Conservation (phyloP, 2,797 vertebrate species). For the Crypturellus tataupa region DNA sequence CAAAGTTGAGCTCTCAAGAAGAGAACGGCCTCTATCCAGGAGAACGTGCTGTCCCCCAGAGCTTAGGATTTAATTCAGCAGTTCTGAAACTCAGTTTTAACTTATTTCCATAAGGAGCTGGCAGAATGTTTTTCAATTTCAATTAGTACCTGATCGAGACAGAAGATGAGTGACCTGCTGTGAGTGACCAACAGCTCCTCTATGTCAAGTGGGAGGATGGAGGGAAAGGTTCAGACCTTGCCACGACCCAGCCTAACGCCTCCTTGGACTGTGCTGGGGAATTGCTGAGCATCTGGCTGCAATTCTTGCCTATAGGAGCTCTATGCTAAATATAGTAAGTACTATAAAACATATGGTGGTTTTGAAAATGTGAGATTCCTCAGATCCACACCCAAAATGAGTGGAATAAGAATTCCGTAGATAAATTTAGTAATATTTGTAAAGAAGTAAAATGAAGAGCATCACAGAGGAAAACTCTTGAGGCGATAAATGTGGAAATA, state of each 20-base stretch:
- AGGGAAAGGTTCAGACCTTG: not conserved
- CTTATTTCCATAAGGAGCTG: not conserved
- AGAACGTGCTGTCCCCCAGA: not conserved
- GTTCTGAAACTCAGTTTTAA: not conserved
- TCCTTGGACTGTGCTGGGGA: not conserved
- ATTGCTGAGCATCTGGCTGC: not conserved
- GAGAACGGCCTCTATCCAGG: not conserved
- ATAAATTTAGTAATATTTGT: conserved; percentile 45
- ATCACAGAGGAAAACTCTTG: not conserved
- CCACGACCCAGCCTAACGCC: not conserved
- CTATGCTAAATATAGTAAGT: not conserved
- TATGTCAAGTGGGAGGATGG: not conserved
- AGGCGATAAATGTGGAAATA: conserved; percentile 44
- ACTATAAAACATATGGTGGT: conserved; percentile 15
- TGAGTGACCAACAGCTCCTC: not conserved
- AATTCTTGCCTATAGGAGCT: not conserved
- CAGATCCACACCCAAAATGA: not conserved
- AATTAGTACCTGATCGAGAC: not conserved
- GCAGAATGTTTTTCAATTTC: not conserved
- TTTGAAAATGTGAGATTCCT: conserved; percentile 20
- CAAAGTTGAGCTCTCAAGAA: not conserved
- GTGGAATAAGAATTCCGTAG: conserved; percentile 27
- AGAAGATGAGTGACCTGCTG: not conserved
- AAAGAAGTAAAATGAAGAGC: conserved; percentile 32
- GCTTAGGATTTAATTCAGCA: not conserved